phyloP scores from a whole-genome alignment of 2,113 vertebrate species.

The Cryptomyrus ogoouensis region DNA sequence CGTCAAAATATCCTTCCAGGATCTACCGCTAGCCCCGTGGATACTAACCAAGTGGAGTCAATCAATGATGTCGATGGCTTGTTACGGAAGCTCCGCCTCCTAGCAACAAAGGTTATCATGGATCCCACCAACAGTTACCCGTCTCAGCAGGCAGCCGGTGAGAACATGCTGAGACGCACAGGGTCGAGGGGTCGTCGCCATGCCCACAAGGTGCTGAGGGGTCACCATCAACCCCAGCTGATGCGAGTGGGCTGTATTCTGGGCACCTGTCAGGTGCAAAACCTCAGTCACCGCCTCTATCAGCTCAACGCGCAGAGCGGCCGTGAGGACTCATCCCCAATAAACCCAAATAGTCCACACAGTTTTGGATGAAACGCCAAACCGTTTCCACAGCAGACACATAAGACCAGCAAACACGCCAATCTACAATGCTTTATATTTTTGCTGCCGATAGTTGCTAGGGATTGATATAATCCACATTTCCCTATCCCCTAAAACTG shows the following conservation, averaged over 20 bases:
- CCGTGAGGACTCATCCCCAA: conserved; percentile 64
- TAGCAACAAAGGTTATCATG: not conserved
- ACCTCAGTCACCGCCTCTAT: conserved; percentile 80
- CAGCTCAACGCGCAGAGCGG: conserved; percentile 68
- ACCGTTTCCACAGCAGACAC: conserved; percentile 30
- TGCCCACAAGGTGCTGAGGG: not conserved
- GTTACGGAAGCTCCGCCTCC: not conserved
- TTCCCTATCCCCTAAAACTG: conserved; percentile 17
- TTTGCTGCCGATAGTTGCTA: conserved; percentile 40
- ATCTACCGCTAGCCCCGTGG: not conserved
- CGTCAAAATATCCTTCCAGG: conserved; percentile 2
- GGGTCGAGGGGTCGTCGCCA: conserved; percentile 49
- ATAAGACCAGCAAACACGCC: conserved; percentile 19
- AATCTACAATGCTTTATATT: conserved; percentile 40
- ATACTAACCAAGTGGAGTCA: not conserved
- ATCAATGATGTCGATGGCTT: not conserved
- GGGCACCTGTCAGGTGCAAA: conserved; percentile 85
- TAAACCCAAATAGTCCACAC: conserved; percentile 77
- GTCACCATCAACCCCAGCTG: conserved; percentile 48
- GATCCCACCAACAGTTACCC: not conserved
- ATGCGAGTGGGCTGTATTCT: conserved; percentile 74
- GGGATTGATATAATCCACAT: conserved; percentile 32
- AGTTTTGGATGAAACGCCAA: conserved; percentile 73
- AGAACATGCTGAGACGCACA: conserved; percentile 16
- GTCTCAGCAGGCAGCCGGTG: not conserved